phyloP scores from a whole-genome alignment of 1,140 invertebrate species.

The Bombus waltoni region DNA sequence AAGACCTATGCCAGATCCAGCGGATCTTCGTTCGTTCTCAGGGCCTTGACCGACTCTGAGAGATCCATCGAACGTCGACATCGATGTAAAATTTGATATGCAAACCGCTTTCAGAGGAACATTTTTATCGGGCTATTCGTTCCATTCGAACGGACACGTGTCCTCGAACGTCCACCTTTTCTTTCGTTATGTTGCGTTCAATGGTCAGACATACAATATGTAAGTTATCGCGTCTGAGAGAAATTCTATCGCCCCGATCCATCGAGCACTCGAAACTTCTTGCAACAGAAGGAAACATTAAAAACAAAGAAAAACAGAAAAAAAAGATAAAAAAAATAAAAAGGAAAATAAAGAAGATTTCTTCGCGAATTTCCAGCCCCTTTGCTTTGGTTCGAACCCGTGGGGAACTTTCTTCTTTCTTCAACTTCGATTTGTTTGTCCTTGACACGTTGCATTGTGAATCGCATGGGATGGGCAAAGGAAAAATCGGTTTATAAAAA shows the following conservation, averaged over 20 bases:
- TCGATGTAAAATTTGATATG: not conserved
- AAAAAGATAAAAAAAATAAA: not conserved
- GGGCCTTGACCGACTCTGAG: not conserved
- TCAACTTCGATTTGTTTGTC: not conserved
- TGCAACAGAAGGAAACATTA: not conserved
- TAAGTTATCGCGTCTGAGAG: not conserved
- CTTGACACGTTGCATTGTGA: constrained; percentile 9
- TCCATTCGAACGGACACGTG: not conserved
- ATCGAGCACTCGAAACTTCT: not conserved
- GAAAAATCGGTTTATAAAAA: constrained; percentile 31
- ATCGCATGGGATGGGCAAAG: not conserved
- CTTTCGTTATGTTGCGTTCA: not conserved
- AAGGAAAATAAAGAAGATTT: no score
- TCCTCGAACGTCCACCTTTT: not conserved
- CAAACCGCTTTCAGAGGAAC: not conserved
- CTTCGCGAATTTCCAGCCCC: not conserved
- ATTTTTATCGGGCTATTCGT: constrained; percentile 6
- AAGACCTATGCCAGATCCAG: not conserved
- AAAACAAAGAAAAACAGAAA: no score
- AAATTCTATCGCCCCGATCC: not conserved
- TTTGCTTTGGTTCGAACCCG: not conserved
- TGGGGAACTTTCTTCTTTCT: not conserved
- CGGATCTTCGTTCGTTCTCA: not conserved
- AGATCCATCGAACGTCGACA: not conserved
- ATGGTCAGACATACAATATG: not conserved